Conservation (phyloP, 2,888 invertebrate genomes). For the Metallyticus violacea region DNA sequence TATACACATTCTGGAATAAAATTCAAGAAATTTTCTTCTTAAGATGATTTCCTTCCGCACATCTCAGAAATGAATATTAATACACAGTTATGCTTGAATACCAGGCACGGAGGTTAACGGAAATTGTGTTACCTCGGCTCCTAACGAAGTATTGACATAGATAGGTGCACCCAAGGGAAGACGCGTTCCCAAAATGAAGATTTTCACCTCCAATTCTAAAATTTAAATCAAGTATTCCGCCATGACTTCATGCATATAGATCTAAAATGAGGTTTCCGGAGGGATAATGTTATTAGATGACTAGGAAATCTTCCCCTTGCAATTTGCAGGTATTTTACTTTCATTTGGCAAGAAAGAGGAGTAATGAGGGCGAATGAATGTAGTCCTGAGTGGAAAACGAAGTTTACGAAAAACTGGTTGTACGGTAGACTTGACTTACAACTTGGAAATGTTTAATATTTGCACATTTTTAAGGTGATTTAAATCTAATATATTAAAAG, state of each 20-base stretch:
- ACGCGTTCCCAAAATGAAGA: neutral
- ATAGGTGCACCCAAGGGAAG: neutral
- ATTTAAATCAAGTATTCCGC: neutral
- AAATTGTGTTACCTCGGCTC: neutral
- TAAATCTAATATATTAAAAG: neutral
- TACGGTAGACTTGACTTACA: neutral
- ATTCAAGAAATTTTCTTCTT: neutral
- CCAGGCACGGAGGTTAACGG: neutral
- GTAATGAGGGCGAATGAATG: neutral
- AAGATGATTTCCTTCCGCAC: neutral
- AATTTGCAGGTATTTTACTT: neutral
- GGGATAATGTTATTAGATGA: neutral
- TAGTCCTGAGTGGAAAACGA: neutral
- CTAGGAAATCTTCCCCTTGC: neutral
- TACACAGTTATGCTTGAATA: neutral
- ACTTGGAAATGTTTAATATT: neutral
- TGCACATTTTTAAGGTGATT: neutral
- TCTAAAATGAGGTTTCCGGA: neutral
- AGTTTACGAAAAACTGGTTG: neutral
- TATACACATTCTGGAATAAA: too few species aligned
- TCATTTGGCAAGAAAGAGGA: neutral
- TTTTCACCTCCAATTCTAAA: neutral
- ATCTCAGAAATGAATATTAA: neutral
- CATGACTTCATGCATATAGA: neutral
- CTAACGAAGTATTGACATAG: neutral